Evolutionary conservation across 2,888 invertebrate species (phyloP), one percentile per base, ranked within the genome.

Genomic region (Rhimphoctona megacephalus): DNA sequence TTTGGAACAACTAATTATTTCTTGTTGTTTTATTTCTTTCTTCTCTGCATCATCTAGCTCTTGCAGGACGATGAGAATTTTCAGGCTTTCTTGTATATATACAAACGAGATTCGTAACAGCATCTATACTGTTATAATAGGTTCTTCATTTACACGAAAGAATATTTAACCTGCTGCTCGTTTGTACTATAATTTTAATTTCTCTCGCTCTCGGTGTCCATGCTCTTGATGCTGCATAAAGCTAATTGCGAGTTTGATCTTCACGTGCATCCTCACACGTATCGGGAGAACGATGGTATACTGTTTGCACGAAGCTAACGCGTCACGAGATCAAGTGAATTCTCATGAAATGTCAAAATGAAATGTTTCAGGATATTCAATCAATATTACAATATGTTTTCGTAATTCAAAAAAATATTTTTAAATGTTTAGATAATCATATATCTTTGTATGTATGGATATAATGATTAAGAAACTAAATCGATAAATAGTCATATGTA

Each of bases 161-260:
- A 74, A 70, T 80, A 78, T 66, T 77, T 33, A 36, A 46, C 46
- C 66, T 52, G 52, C 17, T 36, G 72, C 49, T 57, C 19, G 46
- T 9, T 57, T 17, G 83, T 33, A 77, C 83, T 77, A 43, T 83
- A 86, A 86, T 86, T 83, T 83, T 49, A 57, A 76, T 61, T 85
- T 43, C 64, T 81, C 80, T 76, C 39, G 52, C 54, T 69, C 66
- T 78, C 67, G 25, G 36, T 67, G 76, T 36, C 30, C n/a, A 30
- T 36, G 36, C 52, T 54, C 67, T 52, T 39, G 39, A 69, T 54
- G 67, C 49, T 30, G 52, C 19, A 11, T 61, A 46, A 36, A 61
- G 33, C 77, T 85, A 86, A 86, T 86, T 83, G 83, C 86, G 77
- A 80, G 76, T 77, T 81, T 80, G 76, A 81, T 86, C 86, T 77